Base-by-base conservation (phyloP, 2,797 vertebrate species). In the Alfaro cultratus region DNA sequence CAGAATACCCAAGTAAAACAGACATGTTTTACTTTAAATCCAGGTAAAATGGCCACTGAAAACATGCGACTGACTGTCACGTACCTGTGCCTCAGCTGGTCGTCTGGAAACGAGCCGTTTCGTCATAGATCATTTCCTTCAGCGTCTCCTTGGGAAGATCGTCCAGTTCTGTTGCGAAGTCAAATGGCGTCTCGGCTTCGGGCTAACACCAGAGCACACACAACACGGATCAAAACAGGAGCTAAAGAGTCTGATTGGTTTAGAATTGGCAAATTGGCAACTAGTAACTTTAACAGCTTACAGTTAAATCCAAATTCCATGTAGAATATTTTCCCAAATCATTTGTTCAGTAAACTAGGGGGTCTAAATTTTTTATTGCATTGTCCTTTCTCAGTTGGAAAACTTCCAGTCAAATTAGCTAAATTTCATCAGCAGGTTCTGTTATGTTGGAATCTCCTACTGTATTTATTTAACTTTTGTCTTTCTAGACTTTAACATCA, bases 131-230 rank as follows among this genome's bases (percentile, higher is more conserved):
- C 86, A 98, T 95, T 83, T 97, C 96, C 94, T 98, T 98, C 92
- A 98, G 96, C 90, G 92, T 96, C 91, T 98, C 97, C 89, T 98
- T 98, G 84, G 97, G 97, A 80, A 97, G 96, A 83, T 98, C 97
- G 7, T 98, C 97, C 89, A 97, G 93, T 73, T 98, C 97, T 96
- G 97, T 97, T 89, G 95, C 93, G 80, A 98, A 98, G 43, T 96
- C 97, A 92, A 98, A 98, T 55, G 97, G 97, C 82, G 97, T 96
- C 93, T 98, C 97, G 0, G 97, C 97, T 78, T 97, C 95, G 0
- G 97, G 97, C 97, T 98, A 36, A 46, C 88, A 81, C 43, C 87
- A 67, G 86, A 46, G 88, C 26, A 43, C 26, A 64, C 21, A 76
- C 31, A 57, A 64, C 62, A 21, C 16, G 16, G 3, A 3, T 36